These are phyloP conservation scores for Xiphorhynchus erythropygius DNA, from an alignment of 2,797 vertebrate genomes.

Conservation along the genomic window DNA sequence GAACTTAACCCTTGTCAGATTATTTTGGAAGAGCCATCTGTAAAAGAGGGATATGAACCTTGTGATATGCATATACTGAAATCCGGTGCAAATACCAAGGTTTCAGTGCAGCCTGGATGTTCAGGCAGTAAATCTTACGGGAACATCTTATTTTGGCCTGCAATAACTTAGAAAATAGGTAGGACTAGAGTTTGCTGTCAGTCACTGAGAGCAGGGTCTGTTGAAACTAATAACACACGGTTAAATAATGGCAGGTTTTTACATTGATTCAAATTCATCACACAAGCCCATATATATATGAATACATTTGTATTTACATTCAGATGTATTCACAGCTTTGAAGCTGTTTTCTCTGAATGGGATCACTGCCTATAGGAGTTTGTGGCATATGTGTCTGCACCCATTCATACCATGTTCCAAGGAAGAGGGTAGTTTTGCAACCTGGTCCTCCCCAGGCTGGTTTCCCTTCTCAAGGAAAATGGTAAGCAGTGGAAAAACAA, in stretches of 20 bases:
- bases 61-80: neutral
- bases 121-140: neutral
- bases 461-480: neutral
- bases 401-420: neutral
- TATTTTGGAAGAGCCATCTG: slow-evolving; percentile 7
- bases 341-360: neutral
- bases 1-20: slow-evolving; percentile 31
- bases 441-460: neutral
- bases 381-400: neutral
- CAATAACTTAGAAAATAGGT: neutral
- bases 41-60: neutral
- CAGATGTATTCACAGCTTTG: neutral
- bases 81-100: neutral
- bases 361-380: neutral
- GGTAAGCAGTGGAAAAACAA: neutral
- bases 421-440: neutral
- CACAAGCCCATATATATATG: neutral
- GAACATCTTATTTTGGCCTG: neutral
- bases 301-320: neutral
- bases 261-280: neutral
- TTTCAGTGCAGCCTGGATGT: neutral
- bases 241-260: neutral
- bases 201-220: neutral
- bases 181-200: neutral
- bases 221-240: neutral